These are phyloP conservation scores for Poicephalus gulielmi DNA, from an alignment of 2,113 vertebrate species.

Conservation along the genomic window DNA sequence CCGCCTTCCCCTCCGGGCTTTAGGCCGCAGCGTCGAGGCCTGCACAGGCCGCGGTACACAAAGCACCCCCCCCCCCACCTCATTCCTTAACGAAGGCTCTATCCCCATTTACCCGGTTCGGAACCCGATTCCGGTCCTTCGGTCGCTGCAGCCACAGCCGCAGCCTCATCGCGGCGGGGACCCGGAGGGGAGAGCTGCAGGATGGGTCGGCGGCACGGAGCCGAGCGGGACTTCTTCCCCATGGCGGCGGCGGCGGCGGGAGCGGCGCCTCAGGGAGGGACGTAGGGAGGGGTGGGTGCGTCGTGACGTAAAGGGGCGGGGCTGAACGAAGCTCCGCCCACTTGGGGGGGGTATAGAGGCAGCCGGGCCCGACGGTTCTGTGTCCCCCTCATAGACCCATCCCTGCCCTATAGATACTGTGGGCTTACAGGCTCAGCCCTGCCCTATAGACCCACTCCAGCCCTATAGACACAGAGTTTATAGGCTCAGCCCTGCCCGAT, in stretches of 20 bases:
- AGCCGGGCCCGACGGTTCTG: too few relatives aligned
- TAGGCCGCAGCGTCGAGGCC: neutral
- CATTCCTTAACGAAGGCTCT: neutral
- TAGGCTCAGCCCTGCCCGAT: too few relatives aligned
- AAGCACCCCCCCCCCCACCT: neutral
- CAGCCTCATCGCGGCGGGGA: slow-evolving; percentile 76
- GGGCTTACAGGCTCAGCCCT: too few relatives aligned
- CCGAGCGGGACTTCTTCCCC: slow-evolving; percentile 83
- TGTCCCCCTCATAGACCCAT: too few relatives aligned
- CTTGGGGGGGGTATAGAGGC: accelerated
- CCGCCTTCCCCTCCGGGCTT: neutral
- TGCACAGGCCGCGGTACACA: neutral
- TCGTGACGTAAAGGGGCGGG: neutral
- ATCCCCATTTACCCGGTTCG: slow-evolving; percentile 73
- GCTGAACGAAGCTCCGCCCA: neutral
- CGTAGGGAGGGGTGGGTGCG: accelerated
- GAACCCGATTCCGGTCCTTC: slow-evolving; percentile 67
- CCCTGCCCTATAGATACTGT: too few relatives aligned
- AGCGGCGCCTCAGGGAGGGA: neutral
- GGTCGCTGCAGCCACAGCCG: neutral
- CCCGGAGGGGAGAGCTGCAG: slow-evolving; percentile 90
- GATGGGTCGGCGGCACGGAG: slow-evolving; percentile 87
- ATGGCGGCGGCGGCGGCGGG: slow-evolving; percentile 53
- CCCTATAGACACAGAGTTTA: too few relatives aligned
- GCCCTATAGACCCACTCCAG: too few relatives aligned